A percentile compares a stretch with the other conserved stretches of the same genome.
phyloP scores from a whole-genome alignment of 2,113 vertebrate species.

The Corythoichthys intestinalis region DNA sequence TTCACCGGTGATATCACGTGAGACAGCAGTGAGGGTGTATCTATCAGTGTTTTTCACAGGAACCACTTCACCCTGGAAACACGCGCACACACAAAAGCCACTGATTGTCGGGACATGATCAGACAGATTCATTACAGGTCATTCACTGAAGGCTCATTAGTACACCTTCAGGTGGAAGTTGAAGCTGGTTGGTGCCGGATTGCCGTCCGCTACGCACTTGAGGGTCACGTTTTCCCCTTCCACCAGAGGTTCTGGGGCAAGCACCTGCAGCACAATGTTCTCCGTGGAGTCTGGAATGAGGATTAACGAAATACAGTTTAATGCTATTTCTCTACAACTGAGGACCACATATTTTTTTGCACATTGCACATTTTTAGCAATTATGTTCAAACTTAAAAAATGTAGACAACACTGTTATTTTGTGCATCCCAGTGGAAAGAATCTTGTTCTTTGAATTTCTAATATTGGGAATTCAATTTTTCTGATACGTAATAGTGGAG shows the following conservation, averaged over 20 bases:
- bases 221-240: conserved; percentile 91
- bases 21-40: conserved; percentile 75
- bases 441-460: too few species aligned
- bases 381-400: too few species aligned
- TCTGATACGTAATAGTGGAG: too few species aligned
- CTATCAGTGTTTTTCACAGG: conserved; percentile 67
- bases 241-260: conserved; percentile 72
- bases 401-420: too few species aligned
- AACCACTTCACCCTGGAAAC: conserved; percentile 55
- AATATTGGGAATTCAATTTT: too few species aligned
- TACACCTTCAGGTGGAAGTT: conserved; percentile 80
- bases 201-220: conserved; percentile 89
- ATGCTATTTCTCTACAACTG: too few species aligned
- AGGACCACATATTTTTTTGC: too few species aligned
- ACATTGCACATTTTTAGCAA: too few species aligned
- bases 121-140: background rate
- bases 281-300: conserved; percentile 84
- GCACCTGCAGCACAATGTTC: conserved; percentile 81
- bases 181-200: conserved; percentile 87
- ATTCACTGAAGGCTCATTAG: background rate
- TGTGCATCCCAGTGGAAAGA: too few species aligned
- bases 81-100: background rate
- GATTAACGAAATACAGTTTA: background rate
- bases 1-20: conserved; percentile 79
- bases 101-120: background rate